These are phyloP conservation scores for Ammodytes marinus DNA, from an alignment of 2,113 vertebrate species.

Conservation along the genomic window DNA sequence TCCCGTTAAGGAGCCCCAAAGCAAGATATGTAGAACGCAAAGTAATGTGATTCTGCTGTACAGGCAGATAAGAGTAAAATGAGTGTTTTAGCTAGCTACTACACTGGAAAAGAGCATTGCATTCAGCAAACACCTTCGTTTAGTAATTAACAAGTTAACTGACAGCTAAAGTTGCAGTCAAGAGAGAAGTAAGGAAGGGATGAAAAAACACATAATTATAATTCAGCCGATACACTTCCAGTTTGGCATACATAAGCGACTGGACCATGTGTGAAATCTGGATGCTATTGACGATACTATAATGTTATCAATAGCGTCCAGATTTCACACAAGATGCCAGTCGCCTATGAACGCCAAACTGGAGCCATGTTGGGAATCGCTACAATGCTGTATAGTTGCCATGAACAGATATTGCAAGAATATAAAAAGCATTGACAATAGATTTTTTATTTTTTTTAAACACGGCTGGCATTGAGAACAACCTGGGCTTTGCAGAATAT, in stretches of 20 bases:
- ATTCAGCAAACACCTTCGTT: constrained; percentile 24
- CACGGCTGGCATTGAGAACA: not conserved
- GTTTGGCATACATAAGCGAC: not conserved
- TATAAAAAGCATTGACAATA: not conserved
- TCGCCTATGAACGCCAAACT: not conserved
- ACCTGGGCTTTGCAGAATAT: not conserved
- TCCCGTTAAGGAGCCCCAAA: not conserved
- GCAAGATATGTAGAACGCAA: not conserved
- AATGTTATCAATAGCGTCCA: not conserved
- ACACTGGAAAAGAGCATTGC: constrained; percentile 20
- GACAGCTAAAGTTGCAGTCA: not conserved
- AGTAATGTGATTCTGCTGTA: not conserved
- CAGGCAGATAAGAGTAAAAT: not conserved
- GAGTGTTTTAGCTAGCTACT: not conserved
- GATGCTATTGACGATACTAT: not conserved
- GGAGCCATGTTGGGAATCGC: not conserved
- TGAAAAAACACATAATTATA: not conserved
- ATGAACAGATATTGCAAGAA: not conserved
- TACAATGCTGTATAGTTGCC: not conserved
- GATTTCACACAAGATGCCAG: constrained; percentile 5
- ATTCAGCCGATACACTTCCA: not conserved
- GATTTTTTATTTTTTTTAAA: no score
- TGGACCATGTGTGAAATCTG: constrained; percentile 4
- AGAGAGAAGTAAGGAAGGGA: not conserved
- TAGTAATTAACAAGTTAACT: not conserved